phyloP scores from a whole-genome alignment of 2,888 invertebrate species.

The Patella depressa region DNA sequence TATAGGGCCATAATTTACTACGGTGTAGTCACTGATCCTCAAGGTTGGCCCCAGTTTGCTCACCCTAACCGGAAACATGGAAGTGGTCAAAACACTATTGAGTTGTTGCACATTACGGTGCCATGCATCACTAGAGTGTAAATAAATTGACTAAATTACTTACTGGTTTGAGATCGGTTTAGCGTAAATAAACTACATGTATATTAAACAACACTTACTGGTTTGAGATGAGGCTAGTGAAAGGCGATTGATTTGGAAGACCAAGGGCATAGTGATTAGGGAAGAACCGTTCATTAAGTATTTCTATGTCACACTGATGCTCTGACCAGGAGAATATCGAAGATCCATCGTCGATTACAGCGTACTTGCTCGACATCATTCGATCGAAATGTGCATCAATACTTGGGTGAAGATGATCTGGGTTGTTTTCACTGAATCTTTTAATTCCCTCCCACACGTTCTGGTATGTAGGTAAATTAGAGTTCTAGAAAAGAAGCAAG shows the following conservation, averaged over 20 bases:
- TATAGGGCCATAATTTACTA: no score
- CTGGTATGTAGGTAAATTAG: not conserved
- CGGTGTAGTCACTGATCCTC: no score
- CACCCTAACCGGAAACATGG: no score
- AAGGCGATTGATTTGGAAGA: slow-evolving; percentile 20
- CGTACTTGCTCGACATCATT: slow-evolving; percentile 16
- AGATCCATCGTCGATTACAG: slow-evolving; percentile 15
- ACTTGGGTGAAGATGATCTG: slow-evolving; percentile 4
- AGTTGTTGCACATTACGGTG: no score
- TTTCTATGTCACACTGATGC: slow-evolving; percentile 12
- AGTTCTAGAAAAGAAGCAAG: not conserved
- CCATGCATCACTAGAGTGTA: no score
- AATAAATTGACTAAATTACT: no score
- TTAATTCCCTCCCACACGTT: slow-evolving; percentile 16
- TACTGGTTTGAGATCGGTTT: no score
- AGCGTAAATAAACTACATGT: not conserved
- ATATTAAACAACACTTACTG: slow-evolving; percentile 11
- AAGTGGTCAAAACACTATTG: no score
- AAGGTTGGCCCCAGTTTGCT: no score
- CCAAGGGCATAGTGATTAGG: slow-evolving; percentile 14
- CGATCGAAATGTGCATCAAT: slow-evolving; percentile 13
- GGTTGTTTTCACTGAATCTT: slow-evolving; percentile 16
- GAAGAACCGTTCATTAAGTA: slow-evolving; percentile 16
- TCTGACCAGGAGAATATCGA: slow-evolving; percentile 12
- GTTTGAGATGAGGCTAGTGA: slow-evolving; percentile 13